Evolutionary conservation across 2,888 invertebrate genomes (phyloP).

Genomic region (Apomyelois bistriatella): DNA sequence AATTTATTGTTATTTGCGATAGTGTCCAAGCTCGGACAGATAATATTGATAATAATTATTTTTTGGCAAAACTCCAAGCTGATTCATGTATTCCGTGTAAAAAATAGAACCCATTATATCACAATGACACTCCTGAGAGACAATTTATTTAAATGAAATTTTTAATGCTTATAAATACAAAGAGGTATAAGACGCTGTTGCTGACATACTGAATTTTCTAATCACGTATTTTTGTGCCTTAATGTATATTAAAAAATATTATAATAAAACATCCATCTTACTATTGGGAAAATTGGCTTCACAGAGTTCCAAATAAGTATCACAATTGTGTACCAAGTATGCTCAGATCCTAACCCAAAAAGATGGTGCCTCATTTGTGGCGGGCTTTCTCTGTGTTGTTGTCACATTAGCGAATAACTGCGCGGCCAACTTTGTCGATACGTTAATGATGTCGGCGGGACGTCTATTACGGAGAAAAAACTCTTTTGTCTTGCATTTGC

Average conservation of each 20-base stretch:
- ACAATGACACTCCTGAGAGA: background rate
- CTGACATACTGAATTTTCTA: background rate
- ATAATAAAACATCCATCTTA: too few relatives aligned
- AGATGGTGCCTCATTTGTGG: conserved; percentile 74
- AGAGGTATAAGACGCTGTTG: too few relatives aligned
- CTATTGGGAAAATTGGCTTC: too few relatives aligned
- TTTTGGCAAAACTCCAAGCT: background rate
- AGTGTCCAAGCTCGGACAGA: background rate
- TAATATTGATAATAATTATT: conserved; percentile 10
- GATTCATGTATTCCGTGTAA: background rate
- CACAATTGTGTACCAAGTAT: conserved; percentile 27
- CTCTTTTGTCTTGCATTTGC: conserved; percentile 49
- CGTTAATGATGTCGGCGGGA: conserved; percentile 75
- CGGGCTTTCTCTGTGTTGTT: conserved; percentile 74
- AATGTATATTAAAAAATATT: too few relatives aligned
- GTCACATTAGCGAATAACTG: conserved; percentile 79
- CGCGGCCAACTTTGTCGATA: conserved; percentile 65
- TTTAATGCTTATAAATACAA: background rate
- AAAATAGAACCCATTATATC: background rate
- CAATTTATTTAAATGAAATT: background rate
- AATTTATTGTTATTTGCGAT: background rate
- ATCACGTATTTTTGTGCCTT: too few relatives aligned
- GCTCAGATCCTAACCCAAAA: conserved; percentile 52
- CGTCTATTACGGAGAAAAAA: conserved; percentile 68
- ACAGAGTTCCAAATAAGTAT: background rate